Evolutionary conservation across 2,113 vertebrate genomes (phyloP).

Genomic region (Redunca redunca): DNA sequence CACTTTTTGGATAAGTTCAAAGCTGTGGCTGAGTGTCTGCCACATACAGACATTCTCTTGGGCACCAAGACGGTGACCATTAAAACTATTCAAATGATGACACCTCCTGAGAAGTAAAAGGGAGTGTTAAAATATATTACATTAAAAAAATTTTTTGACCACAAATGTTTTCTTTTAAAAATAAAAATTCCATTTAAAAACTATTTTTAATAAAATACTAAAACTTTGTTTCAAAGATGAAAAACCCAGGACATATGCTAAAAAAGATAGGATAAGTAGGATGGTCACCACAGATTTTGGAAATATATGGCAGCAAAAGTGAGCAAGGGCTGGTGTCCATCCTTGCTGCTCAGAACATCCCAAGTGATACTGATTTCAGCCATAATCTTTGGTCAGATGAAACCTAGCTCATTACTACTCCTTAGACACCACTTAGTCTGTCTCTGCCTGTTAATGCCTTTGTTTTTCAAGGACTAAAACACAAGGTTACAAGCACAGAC

Average conservation of each 20-base stretch:
- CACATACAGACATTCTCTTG: background rate
- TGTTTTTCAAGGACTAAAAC: background rate
- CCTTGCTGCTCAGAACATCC: background rate
- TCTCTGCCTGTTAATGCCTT: background rate
- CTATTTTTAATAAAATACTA: background rate
- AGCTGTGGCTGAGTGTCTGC: background rate
- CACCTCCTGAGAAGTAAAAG: background rate
- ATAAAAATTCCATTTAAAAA: conserved; percentile 15
- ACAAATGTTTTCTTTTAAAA: background rate
- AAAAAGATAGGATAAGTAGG: background rate
- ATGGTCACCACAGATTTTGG: background rate
- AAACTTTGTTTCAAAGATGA: background rate
- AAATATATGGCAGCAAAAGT: background rate
- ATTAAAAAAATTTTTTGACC: background rate
- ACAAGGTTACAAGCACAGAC: background rate
- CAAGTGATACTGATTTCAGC: background rate
- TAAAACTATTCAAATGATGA: background rate
- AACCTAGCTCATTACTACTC: background rate
- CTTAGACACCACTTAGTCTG: background rate
- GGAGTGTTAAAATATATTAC: background rate
- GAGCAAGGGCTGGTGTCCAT: background rate
- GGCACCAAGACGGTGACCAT: background rate
- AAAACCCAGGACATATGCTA: background rate
- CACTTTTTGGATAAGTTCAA: background rate
- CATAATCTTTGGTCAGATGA: conserved; percentile 28